Evolutionary conservation across 2,888 invertebrate species (phyloP), one percentile per base, ranked within the genome.

Genomic region (Mycalesis mineus): DNA sequence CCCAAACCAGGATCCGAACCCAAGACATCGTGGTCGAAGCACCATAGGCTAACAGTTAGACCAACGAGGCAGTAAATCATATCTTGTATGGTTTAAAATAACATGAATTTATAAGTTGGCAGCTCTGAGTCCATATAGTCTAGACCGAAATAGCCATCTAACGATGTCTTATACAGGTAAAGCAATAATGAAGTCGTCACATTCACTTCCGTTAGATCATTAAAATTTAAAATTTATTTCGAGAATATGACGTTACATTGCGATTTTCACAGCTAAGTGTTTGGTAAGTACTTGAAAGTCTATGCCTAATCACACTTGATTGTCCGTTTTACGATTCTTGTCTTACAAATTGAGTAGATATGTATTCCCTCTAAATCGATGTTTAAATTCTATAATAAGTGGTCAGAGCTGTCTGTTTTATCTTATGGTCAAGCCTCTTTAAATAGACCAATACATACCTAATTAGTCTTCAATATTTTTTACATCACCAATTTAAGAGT

Each of bases 151-250:
- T 88, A 88, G 76, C 76, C 78, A 66, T 68, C 86, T 88, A 88
- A 88, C 83, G 88, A 88, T 79, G 80, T 84, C 79, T 78, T 81
- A 83, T 84, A 82, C 84, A 86, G 86, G 87, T 86, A 82, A 45
- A 79, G 76, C 74, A 74, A 80, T 82, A 82, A 88, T 87, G 84
- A 84, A 84, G 83, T 81, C 84, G 74, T 85, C 84, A 85, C 77
- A 82, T 84, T 78, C 80, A 72, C 68, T 76, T 74, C 72, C 75
- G 73, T 69, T 68, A 73, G 77, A 79, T 84, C 82, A 77, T 85
- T 82, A 83, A 80, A 80, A 82, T 82, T 75, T 74, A 73, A 70
- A 74, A 70, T 69, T 54, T 71, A 74, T 72, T 67, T 65, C 61
- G 65, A 62, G 67, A 67, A 65, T 59, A 37, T 7, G 37, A 56